Evolutionary conservation across 2,113 vertebrate species (phyloP), one percentile per base, ranked within the genome.

Genomic region (Hemibates koningsi): DNA sequence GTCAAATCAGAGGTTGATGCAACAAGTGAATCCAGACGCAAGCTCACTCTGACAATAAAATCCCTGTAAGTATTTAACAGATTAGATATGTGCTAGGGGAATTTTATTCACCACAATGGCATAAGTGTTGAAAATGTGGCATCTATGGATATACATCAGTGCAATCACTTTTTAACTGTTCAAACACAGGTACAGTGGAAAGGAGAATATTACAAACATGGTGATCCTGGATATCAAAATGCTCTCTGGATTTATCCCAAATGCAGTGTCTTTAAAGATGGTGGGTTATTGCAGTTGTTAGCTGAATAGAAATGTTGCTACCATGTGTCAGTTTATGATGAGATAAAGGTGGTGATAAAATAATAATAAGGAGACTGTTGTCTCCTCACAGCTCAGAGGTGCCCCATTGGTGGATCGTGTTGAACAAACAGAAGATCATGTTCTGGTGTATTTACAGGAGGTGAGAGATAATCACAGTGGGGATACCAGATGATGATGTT

Each of bases 361-460:
- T 19, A 63, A 34, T 63, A 61, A 19, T 19, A 36, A 21, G 8
- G 3, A 43, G 24, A 53, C 21, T 24, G 36, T 50, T 12, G 10
- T 81, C 2, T 86, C 16, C 48, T 86, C 48, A 81, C 34, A 86
- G 84, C 78, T 86, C 21, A 43, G 16, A 24, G 38, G 6, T n/a
- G 59, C 38, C 7, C 27, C 7, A 36, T 48, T 54, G 32, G 84
- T 86, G 76, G 50, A 66, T 19, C 36, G 53, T 14, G 78, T 43
- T 48, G 95, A 96, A 32, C 27, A 88, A 3, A 92, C 92, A 50
- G 85, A 93, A 3, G 94, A 91, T 27, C 94, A 93, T 29, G 82
- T 96, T 12, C 52, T 95, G 14, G 57, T 95, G 29, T 96, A 96
- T 86, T 32, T 96, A 3, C 7, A 14, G 16, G 86, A 82, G 94